These are phyloP conservation scores for Sebastes schlegelii DNA, from an alignment of 2,113 vertebrate genomes.

Conservation along the genomic window DNA sequence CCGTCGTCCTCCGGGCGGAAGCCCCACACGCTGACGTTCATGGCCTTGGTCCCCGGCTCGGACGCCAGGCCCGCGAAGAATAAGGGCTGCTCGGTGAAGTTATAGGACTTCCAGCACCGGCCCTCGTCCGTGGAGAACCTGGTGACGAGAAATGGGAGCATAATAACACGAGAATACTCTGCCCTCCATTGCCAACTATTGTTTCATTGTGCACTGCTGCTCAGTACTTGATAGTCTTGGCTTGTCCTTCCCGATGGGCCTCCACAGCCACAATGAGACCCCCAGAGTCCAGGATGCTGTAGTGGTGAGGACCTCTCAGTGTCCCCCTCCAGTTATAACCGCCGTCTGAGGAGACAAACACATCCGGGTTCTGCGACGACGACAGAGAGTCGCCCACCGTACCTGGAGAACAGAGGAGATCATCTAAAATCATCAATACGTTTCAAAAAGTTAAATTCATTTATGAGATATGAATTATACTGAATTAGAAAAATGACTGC, in stretches of 20 bases:
- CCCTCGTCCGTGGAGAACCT: slow-evolving; percentile 88
- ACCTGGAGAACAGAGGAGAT: slow-evolving; percentile 64
- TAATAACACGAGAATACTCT: background rate
- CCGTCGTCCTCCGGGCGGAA: slow-evolving; percentile 82
- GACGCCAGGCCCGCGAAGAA: slow-evolving; percentile 84
- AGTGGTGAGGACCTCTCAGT: slow-evolving; percentile 83
- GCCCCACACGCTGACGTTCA: slow-evolving; percentile 87
- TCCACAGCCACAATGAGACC: slow-evolving; percentile 86
- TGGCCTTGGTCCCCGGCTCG: slow-evolving; percentile 84
- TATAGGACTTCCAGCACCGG: slow-evolving; percentile 85
- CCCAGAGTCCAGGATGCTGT: slow-evolving; percentile 87
- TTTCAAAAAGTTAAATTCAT: no score
- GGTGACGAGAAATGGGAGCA: background rate
- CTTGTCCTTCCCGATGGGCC: slow-evolving; percentile 72
- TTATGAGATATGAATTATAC: no score
- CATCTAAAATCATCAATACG: no score
- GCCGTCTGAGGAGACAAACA: slow-evolving; percentile 85
- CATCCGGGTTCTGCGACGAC: slow-evolving; percentile 79
- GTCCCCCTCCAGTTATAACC: slow-evolving; percentile 85
- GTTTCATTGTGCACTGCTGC: background rate
- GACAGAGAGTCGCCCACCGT: slow-evolving; percentile 84
- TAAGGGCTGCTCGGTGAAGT: slow-evolving; percentile 85
- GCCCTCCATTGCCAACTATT: no score
- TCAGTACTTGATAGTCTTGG: slow-evolving; percentile 84
- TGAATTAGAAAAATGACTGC: no score